These are phyloP conservation scores for Sesia bembeciformis DNA, from an alignment of 2,888 invertebrate genomes.

Conservation along the genomic window DNA sequence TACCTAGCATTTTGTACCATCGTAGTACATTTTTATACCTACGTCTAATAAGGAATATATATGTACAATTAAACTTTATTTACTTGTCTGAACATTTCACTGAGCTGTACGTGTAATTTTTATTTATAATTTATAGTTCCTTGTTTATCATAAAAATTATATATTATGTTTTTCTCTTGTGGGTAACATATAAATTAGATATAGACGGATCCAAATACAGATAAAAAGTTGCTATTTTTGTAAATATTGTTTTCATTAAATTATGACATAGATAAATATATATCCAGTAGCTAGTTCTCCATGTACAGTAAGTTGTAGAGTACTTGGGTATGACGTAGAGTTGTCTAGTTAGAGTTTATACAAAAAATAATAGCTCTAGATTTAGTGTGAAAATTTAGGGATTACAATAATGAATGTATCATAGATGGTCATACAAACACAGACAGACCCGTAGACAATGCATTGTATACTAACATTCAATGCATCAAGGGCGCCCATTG, in stretches of 20 bases:
- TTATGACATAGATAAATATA: slow-evolving; percentile 54
- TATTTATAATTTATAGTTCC: slow-evolving; percentile 2
- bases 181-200: slow-evolving; percentile 33
- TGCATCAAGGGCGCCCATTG: slow-evolving; percentile 4
- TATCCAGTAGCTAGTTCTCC: slow-evolving; percentile 69
- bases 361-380: slow-evolving; percentile 61
- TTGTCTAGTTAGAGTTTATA: slow-evolving; percentile 68
- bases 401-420: slow-evolving; percentile 47
- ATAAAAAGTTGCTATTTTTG: slow-evolving; percentile 68
- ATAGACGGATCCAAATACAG: slow-evolving; percentile 49
- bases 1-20: slow-evolving; percentile 43
- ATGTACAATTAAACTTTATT: neutral
- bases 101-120: neutral
- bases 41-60: neutral
- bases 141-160: neutral
- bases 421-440: slow-evolving; percentile 15
- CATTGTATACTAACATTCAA: slow-evolving; percentile 14
- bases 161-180: slow-evolving; percentile 19
- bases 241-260: slow-evolving; percentile 70
- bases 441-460: slow-evolving; percentile 12
- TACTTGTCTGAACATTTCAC: neutral
- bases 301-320: slow-evolving; percentile 72
- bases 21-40: slow-evolving; percentile 36
- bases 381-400: slow-evolving; percentile 56
- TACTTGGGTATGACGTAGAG: slow-evolving; percentile 57